Conservation (phyloP, 2,113 vertebrate species). For the Protomyctophum bolini region DNA sequence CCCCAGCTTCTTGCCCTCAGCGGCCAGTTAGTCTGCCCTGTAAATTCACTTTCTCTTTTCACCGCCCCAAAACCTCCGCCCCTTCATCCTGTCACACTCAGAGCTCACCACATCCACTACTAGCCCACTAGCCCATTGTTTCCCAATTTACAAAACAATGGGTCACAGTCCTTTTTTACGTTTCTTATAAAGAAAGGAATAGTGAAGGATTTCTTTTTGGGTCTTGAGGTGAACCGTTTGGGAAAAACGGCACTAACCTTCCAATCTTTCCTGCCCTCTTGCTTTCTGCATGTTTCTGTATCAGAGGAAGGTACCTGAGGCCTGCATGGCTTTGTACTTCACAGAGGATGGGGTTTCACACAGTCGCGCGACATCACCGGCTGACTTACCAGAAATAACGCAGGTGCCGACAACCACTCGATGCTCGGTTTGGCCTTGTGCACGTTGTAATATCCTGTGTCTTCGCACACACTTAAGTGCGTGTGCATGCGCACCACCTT, state of each 20-base stretch:
- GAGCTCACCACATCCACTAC: constrained; percentile 9
- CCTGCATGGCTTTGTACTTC: constrained; percentile 40
- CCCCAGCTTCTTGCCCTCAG: constrained; percentile 41
- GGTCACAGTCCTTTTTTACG: too few species aligned
- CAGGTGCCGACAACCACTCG: constrained; percentile 36
- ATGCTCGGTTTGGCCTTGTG: constrained; percentile 40
- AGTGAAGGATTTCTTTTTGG: too few species aligned
- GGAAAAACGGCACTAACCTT: not conserved
- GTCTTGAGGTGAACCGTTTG: too few species aligned
- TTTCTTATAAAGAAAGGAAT: too few species aligned
- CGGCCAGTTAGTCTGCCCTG: constrained; percentile 38
- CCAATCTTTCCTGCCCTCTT: not conserved
- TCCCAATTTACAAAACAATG: too few species aligned
- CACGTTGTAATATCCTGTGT: constrained; percentile 72
- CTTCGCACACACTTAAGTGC: constrained; percentile 46
- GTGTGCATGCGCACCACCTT: constrained; percentile 7
- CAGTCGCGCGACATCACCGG: constrained; percentile 42
- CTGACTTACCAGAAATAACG: constrained; percentile 74
- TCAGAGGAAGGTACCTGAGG: constrained; percentile 56
- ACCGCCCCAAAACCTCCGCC: constrained; percentile 2
- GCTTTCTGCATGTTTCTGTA: constrained; percentile 36
- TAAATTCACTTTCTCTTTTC: constrained; percentile 44
- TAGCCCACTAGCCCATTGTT: not conserved
- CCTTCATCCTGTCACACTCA: constrained; percentile 27
- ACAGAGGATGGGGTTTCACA: constrained; percentile 64